A percentile compares a stretch with the other conserved stretches of the same genome.
Conservation (phyloP, 2,888 invertebrate genomes). For the Anoplius nigerrimus region DNA sequence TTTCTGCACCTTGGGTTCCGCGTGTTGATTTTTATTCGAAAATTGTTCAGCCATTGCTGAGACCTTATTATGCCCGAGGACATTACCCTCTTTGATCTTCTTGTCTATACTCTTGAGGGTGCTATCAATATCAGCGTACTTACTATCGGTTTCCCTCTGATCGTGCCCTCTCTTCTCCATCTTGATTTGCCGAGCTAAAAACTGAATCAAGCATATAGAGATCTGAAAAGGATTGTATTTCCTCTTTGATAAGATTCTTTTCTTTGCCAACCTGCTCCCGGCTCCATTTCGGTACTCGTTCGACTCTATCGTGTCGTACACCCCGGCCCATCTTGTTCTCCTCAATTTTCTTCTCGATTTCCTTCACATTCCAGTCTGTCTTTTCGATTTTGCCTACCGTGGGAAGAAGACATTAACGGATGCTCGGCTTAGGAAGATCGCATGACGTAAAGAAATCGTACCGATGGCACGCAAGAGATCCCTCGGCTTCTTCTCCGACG, state of each 20-base stretch:
- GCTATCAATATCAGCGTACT: slow-evolving; percentile 84
- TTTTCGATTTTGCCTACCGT: slow-evolving; percentile 85
- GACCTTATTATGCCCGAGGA: slow-evolving; percentile 85
- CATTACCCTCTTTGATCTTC: slow-evolving; percentile 86
- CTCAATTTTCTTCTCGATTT: slow-evolving; percentile 91
- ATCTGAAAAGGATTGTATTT: slow-evolving; percentile 55
- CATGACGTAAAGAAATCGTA: slow-evolving; percentile 43
- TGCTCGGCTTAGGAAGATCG: neutral
- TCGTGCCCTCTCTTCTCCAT: slow-evolving; percentile 82
- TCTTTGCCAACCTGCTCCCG: slow-evolving; percentile 81
- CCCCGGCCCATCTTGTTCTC: slow-evolving; percentile 84
- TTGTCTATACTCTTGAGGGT: slow-evolving; percentile 83
- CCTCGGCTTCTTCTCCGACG: slow-evolving; percentile 86
- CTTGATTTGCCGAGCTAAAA: slow-evolving; percentile 82
- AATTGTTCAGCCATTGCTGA: slow-evolving; percentile 92
- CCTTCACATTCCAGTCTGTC: slow-evolving; percentile 93
- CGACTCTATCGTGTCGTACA: slow-evolving; percentile 79
- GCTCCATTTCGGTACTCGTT: slow-evolving; percentile 91
- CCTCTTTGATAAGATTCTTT: slow-evolving; percentile 23
- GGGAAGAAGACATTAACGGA: neutral
- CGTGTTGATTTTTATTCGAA: slow-evolving; percentile 77
- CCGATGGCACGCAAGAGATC: slow-evolving; percentile 90
- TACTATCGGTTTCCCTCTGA: slow-evolving; percentile 79
- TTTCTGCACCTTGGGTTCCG: slow-evolving; percentile 77
- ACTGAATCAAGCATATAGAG: slow-evolving; percentile 74